Conservation (phyloP, 1,140 invertebrate species). For the Papilio dardanus region DNA sequence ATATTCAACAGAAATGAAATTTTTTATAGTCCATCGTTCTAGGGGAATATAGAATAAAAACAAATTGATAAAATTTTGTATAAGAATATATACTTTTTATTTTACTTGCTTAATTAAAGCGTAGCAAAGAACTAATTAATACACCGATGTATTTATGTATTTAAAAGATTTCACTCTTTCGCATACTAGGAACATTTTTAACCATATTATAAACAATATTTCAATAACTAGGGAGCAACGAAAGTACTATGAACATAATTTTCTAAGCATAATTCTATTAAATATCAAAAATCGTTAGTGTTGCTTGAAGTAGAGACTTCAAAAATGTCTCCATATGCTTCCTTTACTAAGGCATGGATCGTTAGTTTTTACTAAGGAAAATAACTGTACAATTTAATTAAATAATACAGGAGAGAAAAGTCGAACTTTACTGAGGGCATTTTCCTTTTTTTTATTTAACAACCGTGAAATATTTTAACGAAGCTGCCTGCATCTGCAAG, state of each 20-base stretch:
- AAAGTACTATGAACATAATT: no score
- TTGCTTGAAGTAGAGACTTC: no score
- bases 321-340: background rate
- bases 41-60: background rate
- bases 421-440: background rate
- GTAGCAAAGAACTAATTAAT: no score
- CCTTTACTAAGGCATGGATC: background rate
- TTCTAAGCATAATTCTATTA: no score
- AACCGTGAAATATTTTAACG: conserved; percentile 12
- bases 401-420: background rate
- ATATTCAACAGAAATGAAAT: conserved; percentile 1
- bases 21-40: background rate
- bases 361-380: background rate
- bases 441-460: conserved; percentile 3
- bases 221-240: no score
- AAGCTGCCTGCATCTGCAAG: conserved; percentile 19
- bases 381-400: background rate
- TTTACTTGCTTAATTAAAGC: no score
- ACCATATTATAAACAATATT: no score
- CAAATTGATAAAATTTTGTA: background rate
- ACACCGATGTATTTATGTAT: no score
- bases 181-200: no score
- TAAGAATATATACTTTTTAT: no score
- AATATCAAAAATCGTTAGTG: no score
- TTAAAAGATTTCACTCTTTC: no score